Percentiles rank a stretch among this genome's conserved stretches.
phyloP scores from a whole-genome alignment of 64 coral and sea anemone species.

The Porites lutea region DNA sequence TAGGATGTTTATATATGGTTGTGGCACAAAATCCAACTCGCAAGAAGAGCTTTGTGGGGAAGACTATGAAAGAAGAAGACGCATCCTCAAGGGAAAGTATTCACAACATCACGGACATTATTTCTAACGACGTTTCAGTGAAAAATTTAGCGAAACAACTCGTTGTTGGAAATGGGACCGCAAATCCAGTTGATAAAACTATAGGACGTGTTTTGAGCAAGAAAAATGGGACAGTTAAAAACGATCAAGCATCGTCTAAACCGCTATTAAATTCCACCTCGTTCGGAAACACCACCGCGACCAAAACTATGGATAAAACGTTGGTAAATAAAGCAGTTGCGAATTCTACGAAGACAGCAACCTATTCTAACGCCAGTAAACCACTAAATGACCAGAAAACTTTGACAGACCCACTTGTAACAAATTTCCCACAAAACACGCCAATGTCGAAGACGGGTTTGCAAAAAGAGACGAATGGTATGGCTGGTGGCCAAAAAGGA shows the following conservation, averaged over 20 bases:
- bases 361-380: not conserved
- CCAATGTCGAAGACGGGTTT: not conserved
- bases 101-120: conserved; percentile 1
- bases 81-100: conserved; percentile 31
- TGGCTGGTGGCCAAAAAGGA: not conserved
- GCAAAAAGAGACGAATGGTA: not conserved
- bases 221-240: not conserved
- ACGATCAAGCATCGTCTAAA: not conserved
- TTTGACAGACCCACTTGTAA: not conserved
- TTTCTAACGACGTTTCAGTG: conserved; percentile 24
- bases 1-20: conserved; percentile 79
- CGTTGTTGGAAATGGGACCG: not conserved
- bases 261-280: not conserved
- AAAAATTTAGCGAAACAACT: not conserved
- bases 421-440: not conserved
- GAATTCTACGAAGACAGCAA: not conserved
- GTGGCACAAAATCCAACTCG: conserved; percentile 47
- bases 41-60: not conserved
- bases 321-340: not conserved
- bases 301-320: not conserved
- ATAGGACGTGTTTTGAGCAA: not conserved
- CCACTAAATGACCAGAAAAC: not conserved
- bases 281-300: not conserved
- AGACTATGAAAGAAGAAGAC: not conserved
- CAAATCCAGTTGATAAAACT: not conserved